Evolutionary conservation across 2,888 invertebrate genomes (phyloP), one percentile per base, ranked within the genome.

Genomic region (Hypena proboscidalis): DNA sequence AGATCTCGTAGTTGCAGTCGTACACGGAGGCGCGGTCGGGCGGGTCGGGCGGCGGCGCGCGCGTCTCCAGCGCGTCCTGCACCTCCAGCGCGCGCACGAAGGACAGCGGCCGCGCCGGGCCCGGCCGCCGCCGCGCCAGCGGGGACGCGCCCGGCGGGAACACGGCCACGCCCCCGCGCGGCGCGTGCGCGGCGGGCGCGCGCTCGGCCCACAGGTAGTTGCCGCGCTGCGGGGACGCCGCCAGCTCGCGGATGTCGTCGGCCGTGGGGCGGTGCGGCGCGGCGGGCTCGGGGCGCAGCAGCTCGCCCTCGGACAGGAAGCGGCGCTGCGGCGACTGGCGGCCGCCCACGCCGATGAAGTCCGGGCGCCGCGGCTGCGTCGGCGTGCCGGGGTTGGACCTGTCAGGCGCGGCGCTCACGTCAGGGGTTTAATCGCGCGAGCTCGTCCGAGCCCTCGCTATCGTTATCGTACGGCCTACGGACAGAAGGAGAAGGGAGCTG

Each of bases 1-100:
- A 97, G 92, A 97, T 97, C 90, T 97, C 97, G 88, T 97, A 97
- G 92, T 97, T 97, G 95, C 97, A 97, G 86, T 97, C 97, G 88
- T 97, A 97, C 62, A 97, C 96, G 85, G 97, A 97, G 71, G 96
- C 95, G 70, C 97, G 95, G 84, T 97, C 97, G 33, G 96, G 95
- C 8, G 95, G 85, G 39, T 80, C 78, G 75, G 85, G 60, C 69
- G 86, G 74, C 73, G 85, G 71, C 67, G 92, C 85, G 77, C 94
- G 93, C 92, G 97, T 94, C 77, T 98, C 97, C 78, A 97, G 94
- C 42, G 95, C 95, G 85, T 97, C 97, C 61, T 96, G 95, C 93
- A 97, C 97, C 85, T 97, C 97, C 17, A 97, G 92, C 29, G 97
- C 97, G 63, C 97, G 93, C 46, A 97, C 96, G 87, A 97, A 97